Percentiles rank a stretch among this genome's conserved stretches.
phyloP scores from a whole-genome alignment of 2,797 vertebrate genomes.

The Triplophysa bombifrons region DNA sequence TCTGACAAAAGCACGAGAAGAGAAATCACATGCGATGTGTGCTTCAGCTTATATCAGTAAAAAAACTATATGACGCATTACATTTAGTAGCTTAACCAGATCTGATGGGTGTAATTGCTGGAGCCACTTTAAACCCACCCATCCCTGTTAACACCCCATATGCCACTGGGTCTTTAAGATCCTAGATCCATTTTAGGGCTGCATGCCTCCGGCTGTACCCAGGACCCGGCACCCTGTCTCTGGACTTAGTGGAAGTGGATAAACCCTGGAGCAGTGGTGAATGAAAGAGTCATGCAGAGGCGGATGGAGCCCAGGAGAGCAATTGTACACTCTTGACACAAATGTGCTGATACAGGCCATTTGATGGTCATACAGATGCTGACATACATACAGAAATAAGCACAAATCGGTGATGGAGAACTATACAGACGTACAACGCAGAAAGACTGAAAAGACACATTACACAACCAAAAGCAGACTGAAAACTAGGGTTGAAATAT shows the following conservation, averaged over 20 bases:
- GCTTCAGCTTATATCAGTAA: slow-evolving; percentile 1
- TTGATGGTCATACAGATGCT: slow-evolving; percentile 44
- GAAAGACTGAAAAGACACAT: slow-evolving; percentile 7
- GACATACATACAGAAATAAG: slow-evolving; percentile 45
- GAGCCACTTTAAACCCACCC: slow-evolving; percentile 7
- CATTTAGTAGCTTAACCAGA: slow-evolving; percentile 8
- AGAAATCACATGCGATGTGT: slow-evolving; percentile 11
- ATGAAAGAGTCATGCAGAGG: slow-evolving; percentile 51
- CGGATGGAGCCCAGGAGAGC: slow-evolving; percentile 52
- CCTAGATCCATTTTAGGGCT: slow-evolving; percentile 6
- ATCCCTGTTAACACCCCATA: not conserved
- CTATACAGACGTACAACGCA: slow-evolving; percentile 12
- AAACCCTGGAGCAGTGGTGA: slow-evolving; percentile 43
- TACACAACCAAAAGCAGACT: slow-evolving; percentile 6
- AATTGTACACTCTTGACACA: slow-evolving; percentile 49
- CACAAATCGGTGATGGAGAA: slow-evolving; percentile 20
- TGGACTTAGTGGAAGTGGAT: slow-evolving; percentile 43
- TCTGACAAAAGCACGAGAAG: slow-evolving; percentile 8
- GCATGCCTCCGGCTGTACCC: not conserved
- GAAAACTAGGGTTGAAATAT: not conserved
- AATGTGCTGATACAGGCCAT: slow-evolving; percentile 56
- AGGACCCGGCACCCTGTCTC: slow-evolving; percentile 15
- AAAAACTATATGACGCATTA: not conserved
- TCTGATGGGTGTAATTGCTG: slow-evolving; percentile 7
- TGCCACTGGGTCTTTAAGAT: slow-evolving; percentile 15